A percentile compares a stretch with the other conserved stretches of the same genome.
Evolutionary conservation across 2,888 invertebrate genomes (phyloP).

Genomic region (Aquatica leii): DNA sequence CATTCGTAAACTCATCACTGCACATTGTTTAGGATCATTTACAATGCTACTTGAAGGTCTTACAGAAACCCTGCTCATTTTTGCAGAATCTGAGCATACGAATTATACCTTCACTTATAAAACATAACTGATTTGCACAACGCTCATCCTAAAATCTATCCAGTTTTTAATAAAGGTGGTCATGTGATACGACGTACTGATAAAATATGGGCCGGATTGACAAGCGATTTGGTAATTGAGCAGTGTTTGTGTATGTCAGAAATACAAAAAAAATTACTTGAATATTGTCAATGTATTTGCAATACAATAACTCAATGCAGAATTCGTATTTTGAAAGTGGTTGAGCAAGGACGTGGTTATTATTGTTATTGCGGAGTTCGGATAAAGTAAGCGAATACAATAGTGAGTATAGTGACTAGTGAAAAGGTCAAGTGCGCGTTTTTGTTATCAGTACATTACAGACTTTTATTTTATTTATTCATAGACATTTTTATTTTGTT

Average conservation of each 20-base stretch:
- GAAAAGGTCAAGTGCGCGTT: no score
- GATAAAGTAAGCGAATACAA: no score
- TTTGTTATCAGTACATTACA: no score
- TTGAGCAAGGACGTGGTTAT: no score
- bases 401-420: no score
- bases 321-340: no score
- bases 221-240: slow-evolving; percentile 3
- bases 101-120: neutral
- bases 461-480: no score
- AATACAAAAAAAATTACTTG: neutral
- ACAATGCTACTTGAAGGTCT: neutral
- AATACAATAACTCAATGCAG: slow-evolving; percentile 7
- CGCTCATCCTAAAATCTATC: neutral
- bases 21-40: slow-evolving; percentile 1
- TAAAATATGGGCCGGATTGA: slow-evolving; percentile 6
- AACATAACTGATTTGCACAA: neutral
- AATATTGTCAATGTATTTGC: neutral
- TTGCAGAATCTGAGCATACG: neutral
- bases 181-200: slow-evolving; percentile 10
- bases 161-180: neutral
- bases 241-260: slow-evolving; percentile 6
- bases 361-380: no score
- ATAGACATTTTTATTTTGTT: no score
- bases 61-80: neutral
- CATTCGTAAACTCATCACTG: slow-evolving; percentile 7